A percentile compares a stretch with the other conserved stretches of the same genome.
Conservation (phyloP, 2,888 invertebrate genomes). For the Caenorhabditis sp. region DNA sequence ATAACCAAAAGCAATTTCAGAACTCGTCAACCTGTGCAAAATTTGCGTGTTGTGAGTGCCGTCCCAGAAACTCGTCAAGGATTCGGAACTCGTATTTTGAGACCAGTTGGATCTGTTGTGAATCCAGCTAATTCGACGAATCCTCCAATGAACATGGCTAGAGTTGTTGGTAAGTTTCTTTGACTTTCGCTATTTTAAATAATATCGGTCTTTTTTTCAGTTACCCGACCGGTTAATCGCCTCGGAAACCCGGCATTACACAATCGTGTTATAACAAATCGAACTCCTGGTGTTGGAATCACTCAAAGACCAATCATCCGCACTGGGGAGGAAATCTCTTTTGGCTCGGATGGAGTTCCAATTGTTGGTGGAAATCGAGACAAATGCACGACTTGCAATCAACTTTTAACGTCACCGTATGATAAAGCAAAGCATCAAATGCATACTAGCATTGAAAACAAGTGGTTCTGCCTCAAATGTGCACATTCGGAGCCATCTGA, state of each 20-base stretch:
- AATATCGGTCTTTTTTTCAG: not conserved
- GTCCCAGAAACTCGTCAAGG: too few relatives aligned
- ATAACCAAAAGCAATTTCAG: not conserved
- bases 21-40: not conserved
- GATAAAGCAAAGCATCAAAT: slow-evolving; percentile 18
- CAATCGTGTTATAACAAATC: not conserved
- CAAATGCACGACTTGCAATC: slow-evolving; percentile 3
- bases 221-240: not conserved
- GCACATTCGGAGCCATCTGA: slow-evolving; percentile 10
- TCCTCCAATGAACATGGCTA: not conserved
- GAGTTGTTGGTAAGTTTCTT: not conserved
- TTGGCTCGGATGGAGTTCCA: not conserved
- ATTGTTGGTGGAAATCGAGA: not conserved
- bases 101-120: not conserved
- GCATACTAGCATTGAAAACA: not conserved
- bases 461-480: slow-evolving; percentile 24
- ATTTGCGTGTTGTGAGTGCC: not conserved
- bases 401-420: not conserved
- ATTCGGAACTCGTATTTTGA: not conserved
- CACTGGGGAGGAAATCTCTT: not conserved
- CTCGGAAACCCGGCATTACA: not conserved
- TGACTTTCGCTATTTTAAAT: not conserved
- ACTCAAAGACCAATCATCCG: not conserved
- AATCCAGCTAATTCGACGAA: not conserved
- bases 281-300: not conserved